Evolutionary conservation across 1,140 invertebrate species (phyloP).

Genomic region (Drosophila pseudoobscura): DNA sequence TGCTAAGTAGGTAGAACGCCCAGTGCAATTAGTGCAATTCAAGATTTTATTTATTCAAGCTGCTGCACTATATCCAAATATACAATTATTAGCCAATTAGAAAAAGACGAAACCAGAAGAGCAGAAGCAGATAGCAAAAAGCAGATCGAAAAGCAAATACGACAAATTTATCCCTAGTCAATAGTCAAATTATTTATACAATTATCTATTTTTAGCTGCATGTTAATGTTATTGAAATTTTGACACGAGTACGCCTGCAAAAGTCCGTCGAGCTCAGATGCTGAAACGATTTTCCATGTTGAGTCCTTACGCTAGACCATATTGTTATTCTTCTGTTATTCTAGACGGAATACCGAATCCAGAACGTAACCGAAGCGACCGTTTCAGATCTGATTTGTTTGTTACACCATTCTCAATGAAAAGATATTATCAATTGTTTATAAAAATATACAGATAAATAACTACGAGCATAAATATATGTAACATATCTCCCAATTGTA

Average conservation of each 20-base stretch:
- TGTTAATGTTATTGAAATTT: constrained; percentile 44
- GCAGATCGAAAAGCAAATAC: constrained; percentile 44
- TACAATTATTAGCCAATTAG: constrained; percentile 71
- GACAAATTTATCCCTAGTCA: constrained; percentile 83
- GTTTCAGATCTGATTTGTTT: constrained; percentile 53
- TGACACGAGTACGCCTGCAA: neutral
- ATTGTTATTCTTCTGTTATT: constrained; percentile 56
- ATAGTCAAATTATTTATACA: constrained; percentile 83
- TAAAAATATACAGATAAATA: constrained; percentile 41
- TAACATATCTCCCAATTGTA: too few relatives aligned
- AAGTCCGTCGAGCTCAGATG: constrained; percentile 9
- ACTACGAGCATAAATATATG: too few relatives aligned
- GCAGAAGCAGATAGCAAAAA: neutral
- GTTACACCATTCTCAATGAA: constrained; percentile 57
- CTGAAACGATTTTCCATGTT: constrained; percentile 36
- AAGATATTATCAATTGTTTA: constrained; percentile 76
- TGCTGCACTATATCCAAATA: constrained; percentile 69
- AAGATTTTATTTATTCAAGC: constrained; percentile 65
- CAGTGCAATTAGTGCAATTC: constrained; percentile 69
- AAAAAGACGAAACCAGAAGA: constrained; percentile 16
- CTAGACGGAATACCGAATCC: constrained; percentile 17
- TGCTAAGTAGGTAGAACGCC: constrained; percentile 51
- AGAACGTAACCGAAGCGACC: constrained; percentile 14
- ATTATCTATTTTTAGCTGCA: constrained; percentile 67
- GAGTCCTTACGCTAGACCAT: constrained; percentile 58